These are phyloP conservation scores for Sebastes glaucus DNA, from an alignment of 2,797 vertebrate genomes.

Conservation along the genomic window DNA sequence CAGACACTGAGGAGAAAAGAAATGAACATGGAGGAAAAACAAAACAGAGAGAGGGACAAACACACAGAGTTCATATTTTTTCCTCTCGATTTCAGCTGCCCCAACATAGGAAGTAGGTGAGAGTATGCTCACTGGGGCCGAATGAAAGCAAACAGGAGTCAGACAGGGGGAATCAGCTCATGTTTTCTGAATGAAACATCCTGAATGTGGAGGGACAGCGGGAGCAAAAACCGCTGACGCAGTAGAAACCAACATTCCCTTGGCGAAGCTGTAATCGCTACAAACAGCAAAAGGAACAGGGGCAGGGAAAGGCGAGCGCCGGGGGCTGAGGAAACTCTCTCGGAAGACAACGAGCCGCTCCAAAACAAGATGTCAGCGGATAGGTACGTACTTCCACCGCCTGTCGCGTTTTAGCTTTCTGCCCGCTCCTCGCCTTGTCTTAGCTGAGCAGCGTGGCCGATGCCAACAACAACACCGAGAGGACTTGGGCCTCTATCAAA, in stretches of 20 bases:
- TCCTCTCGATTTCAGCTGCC: conserved; percentile 23
- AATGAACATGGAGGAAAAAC: not conserved
- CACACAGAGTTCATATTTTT: conserved; percentile 15
- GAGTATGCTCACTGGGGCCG: conserved; percentile 35
- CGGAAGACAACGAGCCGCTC: conserved; percentile 41
- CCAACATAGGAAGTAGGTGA: conserved; percentile 39
- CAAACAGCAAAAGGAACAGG: conserved; percentile 53
- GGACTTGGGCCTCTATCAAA: conserved; percentile 67
- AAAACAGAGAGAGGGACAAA: conserved; percentile 8
- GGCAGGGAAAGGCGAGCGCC: conserved; percentile 40
- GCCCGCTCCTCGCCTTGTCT: conserved; percentile 12
- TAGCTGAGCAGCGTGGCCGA: conserved; percentile 27
- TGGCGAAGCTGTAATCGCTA: conserved; percentile 65
- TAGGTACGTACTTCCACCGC: conserved; percentile 25
- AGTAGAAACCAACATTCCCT: conserved; percentile 65
- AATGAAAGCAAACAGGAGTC: conserved; percentile 65
- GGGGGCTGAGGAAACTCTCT: conserved; percentile 61
- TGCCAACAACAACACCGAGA: conserved; percentile 67
- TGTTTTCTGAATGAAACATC: conserved; percentile 87
- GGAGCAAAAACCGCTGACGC: conserved; percentile 74
- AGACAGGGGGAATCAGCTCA: conserved; percentile 49
- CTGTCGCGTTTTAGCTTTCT: conserved; percentile 37
- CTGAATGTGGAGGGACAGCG: conserved; percentile 66
- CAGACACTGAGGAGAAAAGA: not conserved
- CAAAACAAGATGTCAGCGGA: conserved; percentile 49